A percentile compares a stretch with the other conserved stretches of the same genome.
Evolutionary conservation across 2,888 invertebrate genomes (phyloP).

Genomic region (Epistrophella euchroma): DNA sequence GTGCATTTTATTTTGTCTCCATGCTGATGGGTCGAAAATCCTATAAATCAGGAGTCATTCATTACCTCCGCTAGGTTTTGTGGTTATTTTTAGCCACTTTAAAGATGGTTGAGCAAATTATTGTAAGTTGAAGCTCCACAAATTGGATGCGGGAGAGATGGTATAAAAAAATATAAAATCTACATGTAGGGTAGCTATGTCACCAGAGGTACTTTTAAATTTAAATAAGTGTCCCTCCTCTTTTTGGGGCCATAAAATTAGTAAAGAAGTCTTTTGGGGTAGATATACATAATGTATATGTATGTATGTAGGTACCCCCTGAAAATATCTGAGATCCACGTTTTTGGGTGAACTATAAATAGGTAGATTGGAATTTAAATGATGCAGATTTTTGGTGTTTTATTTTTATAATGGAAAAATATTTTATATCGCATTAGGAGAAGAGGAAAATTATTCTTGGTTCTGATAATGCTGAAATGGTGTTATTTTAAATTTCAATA

Average conservation of each 20-base stretch:
- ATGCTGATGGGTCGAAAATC: constrained; percentile 7
- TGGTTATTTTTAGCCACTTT: constrained; percentile 56
- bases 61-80: constrained; percentile 12
- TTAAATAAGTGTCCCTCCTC: constrained; percentile 6
- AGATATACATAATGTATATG: neutral
- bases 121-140: constrained; percentile 20
- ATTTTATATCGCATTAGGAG: neutral
- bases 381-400: neutral
- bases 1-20: constrained; percentile 10
- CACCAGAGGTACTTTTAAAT: constrained; percentile 4
- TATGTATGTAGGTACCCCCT: no score
- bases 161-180: neutral
- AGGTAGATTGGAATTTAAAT: neutral
- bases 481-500: neutral
- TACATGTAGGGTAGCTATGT: neutral
- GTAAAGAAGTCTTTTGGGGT: neutral
- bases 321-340: neutral
- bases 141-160: constrained; percentile 45
- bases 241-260: constrained; percentile 16
- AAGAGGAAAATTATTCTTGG: neutral
- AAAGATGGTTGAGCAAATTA: constrained; percentile 16
- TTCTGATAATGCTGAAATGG: neutral
- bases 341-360: neutral
- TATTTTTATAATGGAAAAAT: neutral
- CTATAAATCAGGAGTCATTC: constrained; percentile 36